Evolutionary conservation across 2,797 vertebrate genomes (phyloP).

Genomic region (Tapera naevia): DNA sequence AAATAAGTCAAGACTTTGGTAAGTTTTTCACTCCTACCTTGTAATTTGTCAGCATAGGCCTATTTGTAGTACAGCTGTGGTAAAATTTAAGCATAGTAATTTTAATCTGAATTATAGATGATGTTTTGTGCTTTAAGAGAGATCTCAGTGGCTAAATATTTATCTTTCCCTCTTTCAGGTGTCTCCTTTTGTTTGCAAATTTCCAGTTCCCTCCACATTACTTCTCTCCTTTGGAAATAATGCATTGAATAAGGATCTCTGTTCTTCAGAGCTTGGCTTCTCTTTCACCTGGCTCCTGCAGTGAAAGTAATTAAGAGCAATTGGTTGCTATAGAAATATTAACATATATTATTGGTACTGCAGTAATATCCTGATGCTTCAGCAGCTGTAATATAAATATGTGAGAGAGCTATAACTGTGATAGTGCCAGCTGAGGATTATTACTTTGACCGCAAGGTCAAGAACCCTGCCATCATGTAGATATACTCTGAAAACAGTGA

Average conservation of each 20-base stretch:
- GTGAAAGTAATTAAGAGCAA: slow-evolving; percentile 53
- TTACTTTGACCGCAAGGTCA: neutral
- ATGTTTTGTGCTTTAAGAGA: slow-evolving; percentile 47
- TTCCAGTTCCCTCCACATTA: neutral
- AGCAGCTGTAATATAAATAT: neutral
- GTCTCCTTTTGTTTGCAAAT: slow-evolving; percentile 29
- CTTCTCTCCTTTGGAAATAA: slow-evolving; percentile 8
- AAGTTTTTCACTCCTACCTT: neutral
- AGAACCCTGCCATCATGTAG: neutral
- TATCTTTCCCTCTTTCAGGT: slow-evolving; percentile 26
- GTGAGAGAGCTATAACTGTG: neutral
- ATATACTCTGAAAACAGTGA: neutral
- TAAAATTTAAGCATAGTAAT: slow-evolving; percentile 51
- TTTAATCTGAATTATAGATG: slow-evolving; percentile 56
- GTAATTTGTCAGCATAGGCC: neutral
- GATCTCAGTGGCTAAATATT: slow-evolving; percentile 47
- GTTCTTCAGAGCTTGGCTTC: neutral
- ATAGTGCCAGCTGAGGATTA: slow-evolving; percentile 2
- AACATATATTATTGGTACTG: slow-evolving; percentile 52
- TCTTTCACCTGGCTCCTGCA: slow-evolving; percentile 29
- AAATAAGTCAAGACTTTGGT: neutral
- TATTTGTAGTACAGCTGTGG: slow-evolving; percentile 15
- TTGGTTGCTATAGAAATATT: slow-evolving; percentile 49
- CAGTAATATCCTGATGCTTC: slow-evolving; percentile 15
- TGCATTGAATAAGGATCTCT: neutral